Evolutionary conservation across 2,888 invertebrate genomes (phyloP), one percentile per base, ranked within the genome.

Genomic region (Eupithecia pulchellata): DNA sequence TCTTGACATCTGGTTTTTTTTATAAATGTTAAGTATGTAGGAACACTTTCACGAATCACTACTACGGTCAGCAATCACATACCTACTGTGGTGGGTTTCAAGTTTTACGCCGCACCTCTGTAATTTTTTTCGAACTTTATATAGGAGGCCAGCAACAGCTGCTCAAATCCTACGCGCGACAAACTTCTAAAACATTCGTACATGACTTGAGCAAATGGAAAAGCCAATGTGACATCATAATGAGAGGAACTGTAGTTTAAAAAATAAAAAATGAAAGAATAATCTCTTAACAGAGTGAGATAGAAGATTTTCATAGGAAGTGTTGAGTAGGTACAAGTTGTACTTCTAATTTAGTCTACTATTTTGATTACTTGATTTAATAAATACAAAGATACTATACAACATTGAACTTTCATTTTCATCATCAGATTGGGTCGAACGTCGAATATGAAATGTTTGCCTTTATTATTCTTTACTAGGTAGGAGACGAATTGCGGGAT

Each of bases 301-400:
- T 52, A 20, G 9, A 52, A 11, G 52, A 25, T 25, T 8, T 13
- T 52, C 25, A 52, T 13, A 20, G 52, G 25, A 52, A 25, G 52
- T 52, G 52, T 25, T 52, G 52, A 25, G 52, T n/a, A n/a, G n/a
- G n/a, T 52, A 52, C 52, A 25, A 25, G 52, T 20, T 52, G 52
- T 52, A 11, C n/a, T n/a, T 11, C 52, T 25, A 13, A 25, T 52
- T n/a, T n/a, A 47, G 47, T 11, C 20, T 11, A 13, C n/a, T n/a
- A 52, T 20, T 11, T 11, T 4, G n/a, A 6, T 52, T 2, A 20
- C 20, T n/a, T 0, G 42, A 47, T 25, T 52, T 52, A 52, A 52
- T 52, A 52, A 52, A 52, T 52, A 25, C 52, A 52, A 52, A 25
- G 25, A 52, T 42, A 4, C 8, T 25, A 20, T 25, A 52, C 42